Base-by-base conservation (phyloP, 2,797 vertebrate species). In the Galago senegalensis region DNA sequence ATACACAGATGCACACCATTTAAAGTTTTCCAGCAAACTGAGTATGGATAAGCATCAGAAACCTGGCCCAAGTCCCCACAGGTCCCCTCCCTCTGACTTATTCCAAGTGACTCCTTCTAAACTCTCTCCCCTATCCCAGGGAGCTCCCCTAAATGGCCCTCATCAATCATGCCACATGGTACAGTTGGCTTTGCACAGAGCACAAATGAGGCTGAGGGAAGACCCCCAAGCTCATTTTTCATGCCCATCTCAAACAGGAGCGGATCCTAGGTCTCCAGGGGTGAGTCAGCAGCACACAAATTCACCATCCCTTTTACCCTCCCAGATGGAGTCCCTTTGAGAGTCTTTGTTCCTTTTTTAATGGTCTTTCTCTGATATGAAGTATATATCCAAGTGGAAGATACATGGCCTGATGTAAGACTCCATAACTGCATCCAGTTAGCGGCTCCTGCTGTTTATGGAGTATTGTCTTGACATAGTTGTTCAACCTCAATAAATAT, bases 401-500 rank as follows among this genome's bases (percentile, higher is more conserved):
- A 98, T 96, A 85, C 96, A 98, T 92, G 10, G 73, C 87, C 97
- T 98, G 98, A 97, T 98, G 97, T 98, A 98, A 98, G 97, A 98
- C 97, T 98, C 97, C 96, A 92, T 98, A 98, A 98, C 97, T 96
- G 94, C 87, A 93, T 97, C 97, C 97, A 97, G 98, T 98, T 98
- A 98, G 95, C 97, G 97, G 89, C 98, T 97, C 98, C 98, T 97
- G 93, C 97, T 98, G 98, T 98, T 98, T 98, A 98, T 98, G 97
- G 97, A 98, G 95, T 98, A 98, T 98, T 98, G 98, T 98, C 98
- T 98, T 98, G 98, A 98, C 98, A 98, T 97, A 98, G 97, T 98
- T 98, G 98, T 98, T 98, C 98, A 99, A 98, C 97, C 98, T 98
- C 98, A 98, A 97, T 97, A 98, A 98, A 98, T 98, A 98, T 98